Conservation (phyloP, 1,140 invertebrate genomes). For the Sarcophaga bullata region DNA sequence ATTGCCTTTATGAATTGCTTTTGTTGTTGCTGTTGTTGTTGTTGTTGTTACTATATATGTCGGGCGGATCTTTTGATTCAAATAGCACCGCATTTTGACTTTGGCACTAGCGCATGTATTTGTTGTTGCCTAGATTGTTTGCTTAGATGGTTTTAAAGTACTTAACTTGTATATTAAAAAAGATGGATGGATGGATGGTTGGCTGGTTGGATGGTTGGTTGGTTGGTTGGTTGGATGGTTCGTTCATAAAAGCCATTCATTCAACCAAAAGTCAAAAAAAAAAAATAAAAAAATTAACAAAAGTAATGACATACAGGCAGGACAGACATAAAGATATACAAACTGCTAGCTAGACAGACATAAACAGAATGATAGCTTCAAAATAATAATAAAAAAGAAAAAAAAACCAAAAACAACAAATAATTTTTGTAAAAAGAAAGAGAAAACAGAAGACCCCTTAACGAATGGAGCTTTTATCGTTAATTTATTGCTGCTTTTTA, state of each 20-base stretch:
- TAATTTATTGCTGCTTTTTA: constrained; percentile 58
- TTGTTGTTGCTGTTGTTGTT: not conserved
- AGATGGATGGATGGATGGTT: constrained; percentile 30
- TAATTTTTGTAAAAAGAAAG: not conserved
- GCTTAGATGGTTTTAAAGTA: constrained; percentile 32
- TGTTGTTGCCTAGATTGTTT: not conserved
- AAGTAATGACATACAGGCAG: not conserved
- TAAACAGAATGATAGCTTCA: not conserved
- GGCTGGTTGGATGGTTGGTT: constrained; percentile 8
- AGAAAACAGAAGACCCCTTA: not conserved
- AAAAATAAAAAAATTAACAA: not conserved
- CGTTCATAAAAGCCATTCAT: constrained; percentile 4
- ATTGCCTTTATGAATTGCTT: constrained; percentile 26
- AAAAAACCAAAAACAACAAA: not conserved
- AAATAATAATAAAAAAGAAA: not conserved
- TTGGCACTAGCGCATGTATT: not conserved
- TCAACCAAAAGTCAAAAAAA: constrained; percentile 31
- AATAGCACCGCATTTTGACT: constrained; percentile 2
- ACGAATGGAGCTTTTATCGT: constrained; percentile 50
- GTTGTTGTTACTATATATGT: not conserved
- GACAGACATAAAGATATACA: not conserved
- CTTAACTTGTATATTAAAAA: constrained; percentile 32
- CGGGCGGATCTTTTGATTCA: constrained; percentile 32
- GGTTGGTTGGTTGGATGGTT: not conserved
- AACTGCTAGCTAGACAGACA: not conserved